phyloP scores from a whole-genome alignment of 1,140 invertebrate species.

The Drosophila sucinea region DNA sequence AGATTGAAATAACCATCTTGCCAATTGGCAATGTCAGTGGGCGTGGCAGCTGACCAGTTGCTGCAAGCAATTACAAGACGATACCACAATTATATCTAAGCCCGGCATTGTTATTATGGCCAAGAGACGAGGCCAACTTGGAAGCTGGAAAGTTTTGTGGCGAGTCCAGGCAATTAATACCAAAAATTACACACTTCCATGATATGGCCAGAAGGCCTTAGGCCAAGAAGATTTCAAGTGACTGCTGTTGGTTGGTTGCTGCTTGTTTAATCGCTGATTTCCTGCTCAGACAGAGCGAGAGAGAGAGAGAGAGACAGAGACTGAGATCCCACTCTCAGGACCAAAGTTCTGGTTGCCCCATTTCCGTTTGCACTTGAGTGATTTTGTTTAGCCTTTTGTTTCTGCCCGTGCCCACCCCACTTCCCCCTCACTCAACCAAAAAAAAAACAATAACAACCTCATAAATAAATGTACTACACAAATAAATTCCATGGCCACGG shows the following conservation, averaged over 20 bases:
- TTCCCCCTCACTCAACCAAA: not conserved
- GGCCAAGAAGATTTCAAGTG: conserved; percentile 49
- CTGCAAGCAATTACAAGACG: conserved; percentile 72
- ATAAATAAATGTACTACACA: conserved; percentile 78
- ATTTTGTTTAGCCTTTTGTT: conserved; percentile 66
- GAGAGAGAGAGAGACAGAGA: not conserved
- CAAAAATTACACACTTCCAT: conserved; percentile 75
- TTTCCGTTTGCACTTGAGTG: conserved; percentile 78
- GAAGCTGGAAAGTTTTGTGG: conserved; percentile 66
- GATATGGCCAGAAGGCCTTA: conserved; percentile 26
- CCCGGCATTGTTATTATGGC: conserved; percentile 59
- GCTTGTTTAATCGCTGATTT: conserved; percentile 78
- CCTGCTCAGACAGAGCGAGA: conserved; percentile 41
- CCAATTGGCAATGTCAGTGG: conserved; percentile 48
- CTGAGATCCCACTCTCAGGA: conserved; percentile 41
- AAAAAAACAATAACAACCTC: conserved; percentile 58
- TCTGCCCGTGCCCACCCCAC: conserved; percentile 36
- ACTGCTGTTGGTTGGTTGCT: conserved; percentile 66
- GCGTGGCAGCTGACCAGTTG: conserved; percentile 53
- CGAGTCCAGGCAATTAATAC: conserved; percentile 68
- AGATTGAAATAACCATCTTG: conserved; percentile 50
- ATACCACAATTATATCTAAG: conserved; percentile 76
- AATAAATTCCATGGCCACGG: conserved; percentile 71
- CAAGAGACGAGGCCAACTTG: conserved; percentile 33
- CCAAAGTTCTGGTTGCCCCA: conserved; percentile 59